phyloP scores from a whole-genome alignment of 2,888 invertebrate genomes.

The Tenthredo mesomela region DNA sequence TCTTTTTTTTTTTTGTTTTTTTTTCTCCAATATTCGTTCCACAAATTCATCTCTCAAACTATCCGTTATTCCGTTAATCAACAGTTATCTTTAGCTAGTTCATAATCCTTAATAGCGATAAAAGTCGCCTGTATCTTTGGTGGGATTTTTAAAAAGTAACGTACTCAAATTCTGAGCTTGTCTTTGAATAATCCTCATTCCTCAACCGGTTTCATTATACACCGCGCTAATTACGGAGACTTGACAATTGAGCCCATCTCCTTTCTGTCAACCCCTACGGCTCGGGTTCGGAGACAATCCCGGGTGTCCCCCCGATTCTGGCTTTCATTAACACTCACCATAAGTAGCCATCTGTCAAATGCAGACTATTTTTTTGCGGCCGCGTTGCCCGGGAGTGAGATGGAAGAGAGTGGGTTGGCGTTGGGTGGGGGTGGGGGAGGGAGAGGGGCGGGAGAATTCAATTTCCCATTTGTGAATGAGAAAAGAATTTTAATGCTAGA shows the following conservation, averaged over 20 bases:
- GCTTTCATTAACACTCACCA: slow-evolving; percentile 40
- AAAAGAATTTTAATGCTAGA: background rate
- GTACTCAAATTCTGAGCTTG: background rate
- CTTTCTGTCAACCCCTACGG: background rate
- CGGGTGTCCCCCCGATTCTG: background rate
- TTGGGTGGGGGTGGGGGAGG: background rate
- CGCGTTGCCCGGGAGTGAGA: background rate
- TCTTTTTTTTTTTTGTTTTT: background rate
- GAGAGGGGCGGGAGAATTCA: background rate
- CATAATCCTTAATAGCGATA: background rate
- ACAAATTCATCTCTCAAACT: background rate
- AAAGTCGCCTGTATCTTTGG: background rate
- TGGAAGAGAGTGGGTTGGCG: background rate
- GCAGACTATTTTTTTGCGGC: slow-evolving; percentile 34
- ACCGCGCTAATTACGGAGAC: background rate
- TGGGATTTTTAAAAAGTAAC: background rate
- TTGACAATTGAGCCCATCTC: slow-evolving; percentile 14
- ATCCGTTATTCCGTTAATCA: background rate
- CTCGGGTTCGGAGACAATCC: background rate
- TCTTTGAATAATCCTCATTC: background rate
- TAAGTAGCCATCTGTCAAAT: slow-evolving; percentile 49
- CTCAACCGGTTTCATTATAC: background rate
- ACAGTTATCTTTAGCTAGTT: background rate
- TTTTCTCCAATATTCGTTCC: background rate
- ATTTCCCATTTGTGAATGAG: slow-evolving; percentile 20